Conservation (phyloP, 2,113 vertebrate species). For the Embiotoca jacksoni region DNA sequence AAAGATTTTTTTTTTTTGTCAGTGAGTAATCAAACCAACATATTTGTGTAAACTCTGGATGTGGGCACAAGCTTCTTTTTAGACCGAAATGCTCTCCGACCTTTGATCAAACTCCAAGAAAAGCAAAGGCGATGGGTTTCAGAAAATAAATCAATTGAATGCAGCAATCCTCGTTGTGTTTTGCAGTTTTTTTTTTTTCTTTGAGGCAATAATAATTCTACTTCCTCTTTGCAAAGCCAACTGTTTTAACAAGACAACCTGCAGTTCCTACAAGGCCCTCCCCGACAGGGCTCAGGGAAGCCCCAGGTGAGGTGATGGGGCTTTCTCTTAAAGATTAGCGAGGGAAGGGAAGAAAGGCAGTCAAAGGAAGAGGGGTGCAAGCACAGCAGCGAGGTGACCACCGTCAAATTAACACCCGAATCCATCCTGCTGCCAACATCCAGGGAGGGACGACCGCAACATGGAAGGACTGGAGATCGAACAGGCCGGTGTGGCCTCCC, state of each 20-base stretch:
- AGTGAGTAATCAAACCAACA: conserved; percentile 7
- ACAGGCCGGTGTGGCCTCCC: conserved; percentile 38
- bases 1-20: conserved; percentile 33
- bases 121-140: conserved; percentile 12
- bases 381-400: conserved; percentile 65
- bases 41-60: conserved; percentile 31
- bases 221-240: conserved; percentile 33
- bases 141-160: conserved; percentile 20
- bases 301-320: conserved; percentile 76
- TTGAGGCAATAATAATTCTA: conserved; percentile 8
- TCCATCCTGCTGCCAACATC: conserved; percentile 83
- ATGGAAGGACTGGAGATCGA: conserved; percentile 54
- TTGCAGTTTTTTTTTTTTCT: conserved; percentile 15
- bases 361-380: conserved; percentile 65
- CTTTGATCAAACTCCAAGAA: conserved; percentile 33
- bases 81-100: conserved; percentile 16
- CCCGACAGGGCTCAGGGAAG: conserved; percentile 62
- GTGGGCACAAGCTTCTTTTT: conserved; percentile 11
- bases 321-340: conserved; percentile 76
- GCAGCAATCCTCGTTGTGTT: conserved; percentile 27
- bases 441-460: conserved; percentile 68
- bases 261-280: conserved; percentile 70
- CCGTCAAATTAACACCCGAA: conserved; percentile 80
- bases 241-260: conserved; percentile 61
- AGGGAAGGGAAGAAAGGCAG: conserved; percentile 70